Percentiles rank a stretch among this genome's conserved stretches.
These are phyloP conservation scores for Muscicapa striata DNA, from an alignment of 2,797 vertebrate genomes.

Conservation along the genomic window DNA sequence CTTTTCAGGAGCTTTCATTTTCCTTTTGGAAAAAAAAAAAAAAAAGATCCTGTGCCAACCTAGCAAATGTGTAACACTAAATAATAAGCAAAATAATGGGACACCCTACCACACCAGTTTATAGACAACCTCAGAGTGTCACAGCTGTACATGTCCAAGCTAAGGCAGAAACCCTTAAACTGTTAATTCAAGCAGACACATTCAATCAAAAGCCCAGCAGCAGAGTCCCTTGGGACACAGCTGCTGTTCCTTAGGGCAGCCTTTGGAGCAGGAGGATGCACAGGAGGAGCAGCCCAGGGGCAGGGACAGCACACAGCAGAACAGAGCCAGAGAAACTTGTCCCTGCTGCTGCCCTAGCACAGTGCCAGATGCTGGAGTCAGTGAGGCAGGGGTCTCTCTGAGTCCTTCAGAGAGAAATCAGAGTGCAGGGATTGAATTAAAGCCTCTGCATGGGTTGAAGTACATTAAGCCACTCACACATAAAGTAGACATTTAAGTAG, in stretches of 20 bases:
- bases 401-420: no score
- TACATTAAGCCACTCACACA: no score
- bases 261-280: neutral
- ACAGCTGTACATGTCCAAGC: neutral
- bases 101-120: conserved; percentile 14
- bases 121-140: neutral
- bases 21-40: conserved; percentile 53
- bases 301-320: neutral
- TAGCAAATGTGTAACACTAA: conserved; percentile 52
- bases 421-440: no score
- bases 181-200: neutral
- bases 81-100: conserved; percentile 46
- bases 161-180: neutral
- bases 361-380: neutral
- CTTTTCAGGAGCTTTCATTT: conserved; percentile 64
- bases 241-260: neutral
- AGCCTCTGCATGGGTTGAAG: no score
- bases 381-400: no score
- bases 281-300: neutral
- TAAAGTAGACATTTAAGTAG: no score
- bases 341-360: neutral
- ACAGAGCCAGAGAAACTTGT: neutral
- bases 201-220: neutral
- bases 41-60: conserved; percentile 49
- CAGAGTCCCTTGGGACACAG: neutral